These are phyloP conservation scores for Rhogogaster chlorosoma DNA, from an alignment of 2,888 invertebrate genomes.

Conservation along the genomic window DNA sequence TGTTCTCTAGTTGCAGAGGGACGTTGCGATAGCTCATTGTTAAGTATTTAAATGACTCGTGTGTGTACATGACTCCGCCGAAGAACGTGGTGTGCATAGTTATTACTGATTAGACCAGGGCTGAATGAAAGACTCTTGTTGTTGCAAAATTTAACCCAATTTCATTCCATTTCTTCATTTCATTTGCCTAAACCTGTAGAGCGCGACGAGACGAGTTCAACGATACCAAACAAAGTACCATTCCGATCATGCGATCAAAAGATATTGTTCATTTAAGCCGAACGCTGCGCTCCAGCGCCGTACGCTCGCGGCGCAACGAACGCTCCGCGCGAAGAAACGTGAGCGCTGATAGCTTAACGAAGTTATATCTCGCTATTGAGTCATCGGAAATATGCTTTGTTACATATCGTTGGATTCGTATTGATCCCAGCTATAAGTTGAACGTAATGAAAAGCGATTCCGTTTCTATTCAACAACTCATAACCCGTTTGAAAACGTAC, in stretches of 20 bases:
- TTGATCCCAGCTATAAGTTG: not conserved
- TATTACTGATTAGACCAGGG: not conserved
- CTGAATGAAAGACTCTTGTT: not conserved
- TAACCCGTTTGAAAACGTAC: not conserved
- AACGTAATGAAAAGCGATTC: not conserved
- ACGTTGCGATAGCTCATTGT: not conserved
- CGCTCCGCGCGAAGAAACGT: not conserved
- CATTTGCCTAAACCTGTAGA: not conserved
- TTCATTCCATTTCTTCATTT: not conserved
- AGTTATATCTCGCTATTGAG: not conserved
- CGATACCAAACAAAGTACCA: slow-evolving; percentile 21
- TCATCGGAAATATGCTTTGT: not conserved
- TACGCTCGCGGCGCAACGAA: not conserved
- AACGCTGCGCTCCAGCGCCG: not conserved
- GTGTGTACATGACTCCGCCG: not conserved
- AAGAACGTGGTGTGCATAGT: not conserved
- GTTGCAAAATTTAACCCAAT: not conserved
- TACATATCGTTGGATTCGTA: not conserved
- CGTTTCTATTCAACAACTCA: not conserved
- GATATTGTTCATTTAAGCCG: not conserved
- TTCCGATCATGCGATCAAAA: not conserved
- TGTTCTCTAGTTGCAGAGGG: slow-evolving; percentile 10
- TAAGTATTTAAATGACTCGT: not conserved
- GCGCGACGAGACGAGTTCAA: not conserved
- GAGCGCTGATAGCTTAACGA: not conserved